Conservation (phyloP, 1,140 invertebrate genomes). For the Whitmania pigra region DNA sequence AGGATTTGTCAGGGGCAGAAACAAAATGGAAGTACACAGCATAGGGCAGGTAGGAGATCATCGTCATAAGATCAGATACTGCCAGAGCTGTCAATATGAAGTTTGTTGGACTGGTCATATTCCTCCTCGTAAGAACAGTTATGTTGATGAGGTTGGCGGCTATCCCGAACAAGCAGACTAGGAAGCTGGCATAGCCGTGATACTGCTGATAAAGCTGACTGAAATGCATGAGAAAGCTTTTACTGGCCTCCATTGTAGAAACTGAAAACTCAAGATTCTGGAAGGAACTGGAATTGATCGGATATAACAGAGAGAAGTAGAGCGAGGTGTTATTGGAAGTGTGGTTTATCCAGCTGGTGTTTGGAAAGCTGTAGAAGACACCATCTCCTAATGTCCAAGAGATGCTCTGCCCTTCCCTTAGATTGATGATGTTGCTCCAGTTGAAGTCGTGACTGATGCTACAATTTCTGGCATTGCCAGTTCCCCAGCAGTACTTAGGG, state of each 20-base stretch:
- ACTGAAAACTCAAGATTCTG: too few species aligned
- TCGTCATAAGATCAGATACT: conserved; percentile 68
- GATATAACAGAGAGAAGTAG: too few species aligned
- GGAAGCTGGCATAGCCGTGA: conserved; percentile 59
- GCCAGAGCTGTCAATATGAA: conserved; percentile 68
- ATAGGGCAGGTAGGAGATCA: conserved; percentile 73
- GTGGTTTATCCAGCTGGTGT: too few species aligned
- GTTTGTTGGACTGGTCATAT: conserved; percentile 70
- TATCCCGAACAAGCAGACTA: conserved; percentile 72
- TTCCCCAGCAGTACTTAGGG: too few species aligned
- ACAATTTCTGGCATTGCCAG: too few species aligned
- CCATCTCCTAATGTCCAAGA: too few species aligned
- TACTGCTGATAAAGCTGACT: conserved; percentile 37
- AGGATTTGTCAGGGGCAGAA: conserved; percentile 13
- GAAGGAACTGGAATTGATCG: too few species aligned
- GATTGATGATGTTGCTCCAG: too few species aligned
- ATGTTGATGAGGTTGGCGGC: conserved; percentile 80
- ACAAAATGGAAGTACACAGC: conserved; percentile 50
- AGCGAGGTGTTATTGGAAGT: too few species aligned
- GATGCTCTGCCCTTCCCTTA: too few species aligned
- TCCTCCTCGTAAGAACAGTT: conserved; percentile 68
- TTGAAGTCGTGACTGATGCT: too few species aligned
- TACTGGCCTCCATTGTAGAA: not conserved
- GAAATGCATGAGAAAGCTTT: conserved; percentile 27
- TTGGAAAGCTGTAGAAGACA: too few species aligned